Evolutionary conservation across 1,140 invertebrate genomes (phyloP).

Genomic region (Steinernema khuongi): DNA sequence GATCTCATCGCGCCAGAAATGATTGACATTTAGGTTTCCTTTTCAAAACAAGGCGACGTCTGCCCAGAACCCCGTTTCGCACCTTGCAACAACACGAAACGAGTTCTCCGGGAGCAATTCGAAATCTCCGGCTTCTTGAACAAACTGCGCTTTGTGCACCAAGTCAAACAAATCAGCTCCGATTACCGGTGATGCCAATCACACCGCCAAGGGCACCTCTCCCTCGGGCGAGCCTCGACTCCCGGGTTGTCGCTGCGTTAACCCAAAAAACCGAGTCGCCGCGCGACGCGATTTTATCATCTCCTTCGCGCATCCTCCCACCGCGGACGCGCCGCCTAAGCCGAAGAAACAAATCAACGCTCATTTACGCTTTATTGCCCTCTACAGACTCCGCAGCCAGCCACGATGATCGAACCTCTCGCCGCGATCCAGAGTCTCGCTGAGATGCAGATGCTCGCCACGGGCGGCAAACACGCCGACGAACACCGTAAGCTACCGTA

Average conservation of each 20-base stretch:
- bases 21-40: too few species aligned
- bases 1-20: too few species aligned
- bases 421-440: not conserved
- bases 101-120: too few species aligned
- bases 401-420: not conserved
- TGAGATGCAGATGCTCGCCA: not conserved
- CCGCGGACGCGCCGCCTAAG: not conserved
- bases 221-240: not conserved
- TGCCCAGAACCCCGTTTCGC: not conserved
- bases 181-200: not conserved
- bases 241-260: not conserved
- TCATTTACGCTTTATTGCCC: not conserved
- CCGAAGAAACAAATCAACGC: not conserved
- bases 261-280: constrained; percentile 4
- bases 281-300: not conserved
- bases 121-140: not conserved
- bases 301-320: not conserved
- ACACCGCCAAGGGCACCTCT: not conserved
- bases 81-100: too few species aligned
- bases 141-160: not conserved
- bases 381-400: not conserved
- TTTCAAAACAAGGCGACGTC: too few species aligned
- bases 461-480: not conserved
- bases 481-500: not conserved
- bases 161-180: not conserved